Conservation (phyloP, 2,797 vertebrate genomes). For the Vireo griseus region DNA sequence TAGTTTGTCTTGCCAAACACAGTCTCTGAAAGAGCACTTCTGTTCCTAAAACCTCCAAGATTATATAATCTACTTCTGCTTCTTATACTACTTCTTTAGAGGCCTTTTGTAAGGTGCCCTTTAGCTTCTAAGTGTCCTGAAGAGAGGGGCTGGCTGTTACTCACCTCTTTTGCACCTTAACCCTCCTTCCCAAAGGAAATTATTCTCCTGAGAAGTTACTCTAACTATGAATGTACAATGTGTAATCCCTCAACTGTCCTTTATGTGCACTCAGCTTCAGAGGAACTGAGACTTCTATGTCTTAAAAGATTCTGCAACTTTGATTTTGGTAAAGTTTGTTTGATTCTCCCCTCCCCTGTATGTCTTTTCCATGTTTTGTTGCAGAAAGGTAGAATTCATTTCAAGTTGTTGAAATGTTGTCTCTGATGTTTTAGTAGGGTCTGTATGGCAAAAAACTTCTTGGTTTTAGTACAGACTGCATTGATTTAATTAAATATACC, state of each 20-base stretch:
- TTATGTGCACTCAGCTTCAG: accelerated
- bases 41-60: not conserved
- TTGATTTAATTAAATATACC: not conserved
- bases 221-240: accelerated
- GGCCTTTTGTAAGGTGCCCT: not conserved
- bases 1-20: not conserved
- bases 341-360: not conserved
- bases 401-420: not conserved
- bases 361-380: not conserved
- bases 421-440: not conserved
- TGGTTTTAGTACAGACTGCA: not conserved
- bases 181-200: not conserved
- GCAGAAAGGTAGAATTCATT: not conserved
- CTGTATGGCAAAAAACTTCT: not conserved
- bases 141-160: not conserved
- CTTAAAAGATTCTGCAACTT: not conserved
- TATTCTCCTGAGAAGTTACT: not conserved
- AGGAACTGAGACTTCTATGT: not conserved
- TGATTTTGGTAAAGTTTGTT: not conserved
- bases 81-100: not conserved
- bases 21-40: not conserved
- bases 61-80: not conserved
- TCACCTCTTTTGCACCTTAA: not conserved
- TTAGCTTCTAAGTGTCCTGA: not conserved
- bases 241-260: not conserved